Percentiles rank a stretch among this genome's conserved stretches.
phyloP scores from a whole-genome alignment of 1,140 invertebrate species.

The Bombus consobrinus region DNA sequence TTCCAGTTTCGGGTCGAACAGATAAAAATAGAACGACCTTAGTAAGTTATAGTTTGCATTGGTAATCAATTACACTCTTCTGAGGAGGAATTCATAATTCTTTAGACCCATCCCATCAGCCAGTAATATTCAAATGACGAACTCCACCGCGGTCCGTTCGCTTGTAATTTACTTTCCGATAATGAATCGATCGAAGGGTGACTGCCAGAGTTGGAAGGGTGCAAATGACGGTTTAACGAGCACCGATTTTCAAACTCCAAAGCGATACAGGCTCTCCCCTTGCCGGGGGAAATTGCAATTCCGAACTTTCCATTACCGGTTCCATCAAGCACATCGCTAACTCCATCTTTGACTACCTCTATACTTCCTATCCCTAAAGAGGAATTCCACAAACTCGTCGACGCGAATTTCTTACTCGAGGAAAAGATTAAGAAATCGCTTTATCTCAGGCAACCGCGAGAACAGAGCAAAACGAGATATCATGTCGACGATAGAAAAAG shows the following conservation, averaged over 20 bases:
- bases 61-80: neutral
- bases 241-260: conserved; percentile 27
- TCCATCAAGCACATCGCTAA: neutral
- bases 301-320: conserved; percentile 9
- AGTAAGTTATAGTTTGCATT: neutral
- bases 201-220: neutral
- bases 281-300: conserved; percentile 3
- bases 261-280: conserved; percentile 1
- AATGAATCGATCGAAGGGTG: conserved; percentile 27
- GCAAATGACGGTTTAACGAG: conserved; percentile 42
- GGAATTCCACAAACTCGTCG: neutral
- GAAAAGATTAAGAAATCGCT: neutral
- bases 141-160: neutral
- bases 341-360: neutral
- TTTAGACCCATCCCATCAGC: neutral
- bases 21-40: neutral
- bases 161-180: conserved; percentile 36
- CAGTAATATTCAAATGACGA: conserved; percentile 9
- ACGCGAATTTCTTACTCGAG: no score
- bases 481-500: no score
- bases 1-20: no score
- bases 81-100: neutral
- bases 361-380: neutral
- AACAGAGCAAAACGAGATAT: neutral
- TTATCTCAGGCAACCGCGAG: neutral